These are phyloP conservation scores for Pelagia noctiluca DNA, from an alignment of 30 jellyfish, hydroid and myxozoan genomes.

Conservation along the genomic window DNA sequence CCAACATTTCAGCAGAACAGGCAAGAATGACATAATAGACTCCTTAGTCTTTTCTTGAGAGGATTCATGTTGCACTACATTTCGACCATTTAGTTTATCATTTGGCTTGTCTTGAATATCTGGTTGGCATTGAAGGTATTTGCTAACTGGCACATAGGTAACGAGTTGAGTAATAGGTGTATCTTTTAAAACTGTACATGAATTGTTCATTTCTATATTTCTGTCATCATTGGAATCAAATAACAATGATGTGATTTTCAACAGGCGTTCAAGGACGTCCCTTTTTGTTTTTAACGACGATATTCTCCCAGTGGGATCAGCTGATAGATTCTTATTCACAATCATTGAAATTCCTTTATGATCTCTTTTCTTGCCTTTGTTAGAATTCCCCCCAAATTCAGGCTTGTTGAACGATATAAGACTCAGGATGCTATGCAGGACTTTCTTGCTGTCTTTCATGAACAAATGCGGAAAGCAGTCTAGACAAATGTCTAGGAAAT, in stretches of 20 bases:
- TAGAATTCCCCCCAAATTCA: background rate
- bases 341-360: slow-evolving; percentile 43
- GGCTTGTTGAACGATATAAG: slow-evolving; percentile 68
- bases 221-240: background rate
- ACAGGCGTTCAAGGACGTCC: slow-evolving; percentile 57
- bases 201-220: background rate
- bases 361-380: slow-evolving; percentile 26
- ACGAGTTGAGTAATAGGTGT: background rate
- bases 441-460: slow-evolving; percentile 67
- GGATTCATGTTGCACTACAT: too few species aligned
- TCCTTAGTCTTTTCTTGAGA: background rate
- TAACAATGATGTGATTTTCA: slow-evolving; percentile 54
- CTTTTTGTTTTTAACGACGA: slow-evolving; percentile 61
- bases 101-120: too few species aligned
- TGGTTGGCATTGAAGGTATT: too few species aligned
- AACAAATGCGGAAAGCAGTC: slow-evolving; percentile 53
- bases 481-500: slow-evolving; percentile 59
- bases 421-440: slow-evolving; percentile 69
- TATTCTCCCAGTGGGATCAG: slow-evolving; percentile 68
- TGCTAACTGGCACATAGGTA: background rate
- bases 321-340: slow-evolving; percentile 55
- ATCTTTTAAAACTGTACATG: background rate
- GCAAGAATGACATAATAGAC: slow-evolving; percentile 37
- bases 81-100: too few species aligned
- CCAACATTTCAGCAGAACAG: slow-evolving; percentile 81